A percentile compares a stretch with the other conserved stretches of the same genome.
Evolutionary conservation across 2,113 vertebrate genomes (phyloP).

Genomic region (Orientallactaga bullata): DNA sequence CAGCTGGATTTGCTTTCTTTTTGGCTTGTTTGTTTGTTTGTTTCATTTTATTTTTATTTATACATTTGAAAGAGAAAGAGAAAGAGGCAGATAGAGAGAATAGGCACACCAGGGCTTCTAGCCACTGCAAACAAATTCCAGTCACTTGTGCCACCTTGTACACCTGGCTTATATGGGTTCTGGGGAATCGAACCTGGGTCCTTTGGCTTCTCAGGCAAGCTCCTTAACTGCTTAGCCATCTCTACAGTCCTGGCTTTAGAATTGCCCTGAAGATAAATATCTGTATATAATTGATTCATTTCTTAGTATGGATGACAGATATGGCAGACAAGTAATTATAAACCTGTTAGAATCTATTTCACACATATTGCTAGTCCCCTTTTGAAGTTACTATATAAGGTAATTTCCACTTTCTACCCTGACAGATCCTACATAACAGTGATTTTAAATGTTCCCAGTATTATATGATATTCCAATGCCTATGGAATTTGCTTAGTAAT

Average conservation of each 20-base stretch:
- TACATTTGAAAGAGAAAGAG: no score
- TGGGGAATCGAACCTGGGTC: no score
- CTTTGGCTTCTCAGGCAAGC: no score
- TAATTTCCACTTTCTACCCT: constrained; percentile 64
- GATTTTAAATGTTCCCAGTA: constrained; percentile 59
- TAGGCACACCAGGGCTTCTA: no score
- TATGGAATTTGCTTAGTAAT: constrained; percentile 19
- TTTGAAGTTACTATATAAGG: constrained; percentile 64
- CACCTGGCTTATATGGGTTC: no score
- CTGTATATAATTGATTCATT: constrained; percentile 74
- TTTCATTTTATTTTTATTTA: no score
- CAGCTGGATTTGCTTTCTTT: constrained; percentile 56
- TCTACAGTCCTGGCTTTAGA: constrained; percentile 58
- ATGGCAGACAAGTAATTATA: constrained; percentile 65
- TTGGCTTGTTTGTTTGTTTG: no score
- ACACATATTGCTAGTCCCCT: constrained; percentile 9
- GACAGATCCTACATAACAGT: constrained; percentile 52
- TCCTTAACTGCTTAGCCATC: no score
- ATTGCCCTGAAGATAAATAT: constrained; percentile 51
- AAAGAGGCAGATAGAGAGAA: no score
- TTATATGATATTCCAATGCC: background rate
- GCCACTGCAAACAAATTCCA: no score
- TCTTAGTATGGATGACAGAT: background rate
- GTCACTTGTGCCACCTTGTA: no score
- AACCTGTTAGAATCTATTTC: constrained; percentile 70